Percentiles rank a stretch among this genome's conserved stretches.
phyloP scores from a whole-genome alignment of 2,113 vertebrate genomes.

The Mungos mungo region DNA sequence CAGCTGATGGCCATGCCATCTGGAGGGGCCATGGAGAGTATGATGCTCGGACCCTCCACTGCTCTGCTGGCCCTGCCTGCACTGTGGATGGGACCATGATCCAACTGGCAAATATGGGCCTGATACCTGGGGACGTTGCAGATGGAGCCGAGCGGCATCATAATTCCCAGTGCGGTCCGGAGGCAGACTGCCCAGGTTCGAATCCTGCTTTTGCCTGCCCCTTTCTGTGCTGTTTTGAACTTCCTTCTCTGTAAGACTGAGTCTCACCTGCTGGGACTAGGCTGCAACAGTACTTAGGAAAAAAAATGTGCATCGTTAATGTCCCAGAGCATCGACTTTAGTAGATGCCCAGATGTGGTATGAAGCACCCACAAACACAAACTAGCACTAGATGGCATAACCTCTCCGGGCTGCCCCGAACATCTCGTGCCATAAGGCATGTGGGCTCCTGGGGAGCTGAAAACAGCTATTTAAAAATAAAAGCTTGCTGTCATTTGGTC shows the following conservation, averaged over 20 bases:
- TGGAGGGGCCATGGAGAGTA: background rate
- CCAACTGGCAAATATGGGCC: background rate
- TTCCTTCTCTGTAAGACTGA: background rate
- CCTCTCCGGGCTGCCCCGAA: background rate
- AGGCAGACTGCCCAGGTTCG: background rate
- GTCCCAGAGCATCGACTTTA: background rate
- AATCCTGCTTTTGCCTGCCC: background rate
- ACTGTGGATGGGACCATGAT: no score
- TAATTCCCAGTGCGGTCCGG: rapidly evolving
- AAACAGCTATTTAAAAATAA: background rate
- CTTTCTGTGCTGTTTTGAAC: background rate
- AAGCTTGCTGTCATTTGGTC: background rate
- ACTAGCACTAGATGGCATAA: rapidly evolving
- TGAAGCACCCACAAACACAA: background rate
- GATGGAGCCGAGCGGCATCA: rapidly evolving
- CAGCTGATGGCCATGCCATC: no score
- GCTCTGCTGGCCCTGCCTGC: background rate
- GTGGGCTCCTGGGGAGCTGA: background rate
- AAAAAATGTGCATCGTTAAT: background rate
- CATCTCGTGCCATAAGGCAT: rapidly evolving
- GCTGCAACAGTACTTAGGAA: background rate
- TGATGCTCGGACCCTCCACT: rapidly evolving
- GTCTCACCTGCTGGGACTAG: background rate
- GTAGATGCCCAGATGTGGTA: background rate
- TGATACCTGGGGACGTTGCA: background rate